These are phyloP conservation scores for Lymantria monacha DNA, from an alignment of 2,888 invertebrate genomes.

Conservation along the genomic window DNA sequence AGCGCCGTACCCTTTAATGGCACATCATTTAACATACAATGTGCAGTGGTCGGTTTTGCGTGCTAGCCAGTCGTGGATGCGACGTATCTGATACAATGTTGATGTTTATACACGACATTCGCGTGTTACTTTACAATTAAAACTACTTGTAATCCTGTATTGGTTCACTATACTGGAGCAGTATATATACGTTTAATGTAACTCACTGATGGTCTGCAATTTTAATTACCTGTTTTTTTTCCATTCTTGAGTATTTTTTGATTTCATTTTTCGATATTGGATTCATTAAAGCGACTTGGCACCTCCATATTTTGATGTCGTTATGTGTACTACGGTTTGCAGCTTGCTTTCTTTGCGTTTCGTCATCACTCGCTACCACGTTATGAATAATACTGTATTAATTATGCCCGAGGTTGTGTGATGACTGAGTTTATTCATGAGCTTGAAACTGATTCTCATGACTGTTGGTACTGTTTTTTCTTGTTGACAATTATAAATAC, in stretches of 20 bases:
- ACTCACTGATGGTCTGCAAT: background rate
- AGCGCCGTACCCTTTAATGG: slow-evolving; percentile 75
- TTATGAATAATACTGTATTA: slow-evolving; percentile 60
- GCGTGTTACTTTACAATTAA: slow-evolving; percentile 9
- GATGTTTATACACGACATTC: slow-evolving; percentile 38
- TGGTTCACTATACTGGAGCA: too few relatives aligned
- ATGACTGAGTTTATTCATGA: slow-evolving; percentile 59
- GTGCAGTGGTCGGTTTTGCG: slow-evolving; percentile 66
- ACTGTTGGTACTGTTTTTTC: slow-evolving; percentile 27
- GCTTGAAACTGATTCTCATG: slow-evolving; percentile 43
- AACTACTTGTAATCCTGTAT: background rate
- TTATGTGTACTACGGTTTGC: slow-evolving; percentile 46
- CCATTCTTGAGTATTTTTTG: too few relatives aligned
- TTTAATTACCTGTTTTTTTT: background rate
- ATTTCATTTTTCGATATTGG: background rate
- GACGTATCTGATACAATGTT: slow-evolving; percentile 48
- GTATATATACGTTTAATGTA: too few relatives aligned
- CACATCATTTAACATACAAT: slow-evolving; percentile 73
- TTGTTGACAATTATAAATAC: slow-evolving; percentile 27
- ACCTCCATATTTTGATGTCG: slow-evolving; percentile 45
- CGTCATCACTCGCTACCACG: slow-evolving; percentile 49
- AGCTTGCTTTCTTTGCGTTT: slow-evolving; percentile 56
- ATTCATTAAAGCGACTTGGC: slow-evolving; percentile 9
- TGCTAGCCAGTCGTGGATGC: slow-evolving; percentile 58
- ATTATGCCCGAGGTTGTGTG: slow-evolving; percentile 57